Evolutionary conservation across 2,888 invertebrate species (phyloP).

Genomic region (Sesia apiformis): DNA sequence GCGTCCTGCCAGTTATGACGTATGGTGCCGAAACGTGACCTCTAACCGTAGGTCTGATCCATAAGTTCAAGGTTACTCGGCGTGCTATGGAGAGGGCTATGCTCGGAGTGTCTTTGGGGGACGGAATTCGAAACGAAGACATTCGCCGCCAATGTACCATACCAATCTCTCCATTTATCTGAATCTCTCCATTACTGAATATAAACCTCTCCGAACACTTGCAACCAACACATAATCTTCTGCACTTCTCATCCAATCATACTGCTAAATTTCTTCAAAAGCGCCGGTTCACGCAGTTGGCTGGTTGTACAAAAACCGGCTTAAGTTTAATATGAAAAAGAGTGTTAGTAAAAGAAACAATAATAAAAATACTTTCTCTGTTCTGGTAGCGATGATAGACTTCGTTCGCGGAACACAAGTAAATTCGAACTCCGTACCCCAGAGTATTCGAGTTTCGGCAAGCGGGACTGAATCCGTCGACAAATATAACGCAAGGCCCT

Average conservation of each 20-base stretch:
- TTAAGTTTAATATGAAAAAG: background rate
- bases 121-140: no score
- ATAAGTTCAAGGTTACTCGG: no score
- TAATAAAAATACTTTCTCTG: background rate
- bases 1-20: no score
- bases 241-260: background rate
- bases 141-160: no score
- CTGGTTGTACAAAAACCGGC: no score
- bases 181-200: no score
- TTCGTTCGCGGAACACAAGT: slow-evolving; percentile 17
- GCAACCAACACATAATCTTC: background rate
- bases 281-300: background rate
- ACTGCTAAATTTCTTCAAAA: background rate
- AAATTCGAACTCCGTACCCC: slow-evolving; percentile 41
- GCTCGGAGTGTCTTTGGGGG: no score
- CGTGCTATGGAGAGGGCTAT: no score
- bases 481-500: slow-evolving; percentile 6
- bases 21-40: no score
- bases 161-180: no score
- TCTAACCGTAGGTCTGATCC: no score
- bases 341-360: slow-evolving; percentile 1
- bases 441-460: slow-evolving; percentile 37
- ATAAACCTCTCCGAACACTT: no score
- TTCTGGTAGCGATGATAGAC: background rate
- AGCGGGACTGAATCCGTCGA: slow-evolving; percentile 3